Evolutionary conservation across 2,888 invertebrate genomes (phyloP), one percentile per base, ranked within the genome.

Genomic region (Tridacna crocea): DNA sequence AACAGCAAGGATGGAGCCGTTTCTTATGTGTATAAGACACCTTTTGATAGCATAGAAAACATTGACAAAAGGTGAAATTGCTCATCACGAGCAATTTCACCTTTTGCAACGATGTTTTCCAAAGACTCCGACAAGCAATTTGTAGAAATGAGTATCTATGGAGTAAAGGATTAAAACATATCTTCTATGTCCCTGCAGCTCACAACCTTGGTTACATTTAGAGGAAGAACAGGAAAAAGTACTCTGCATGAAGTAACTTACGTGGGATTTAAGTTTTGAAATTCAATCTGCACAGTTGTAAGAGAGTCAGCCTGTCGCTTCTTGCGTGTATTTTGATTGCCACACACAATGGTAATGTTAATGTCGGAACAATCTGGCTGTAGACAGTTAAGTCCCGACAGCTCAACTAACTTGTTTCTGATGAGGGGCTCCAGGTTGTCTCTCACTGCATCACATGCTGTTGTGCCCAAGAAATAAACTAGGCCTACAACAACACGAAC

Each of bases 341-440:
- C 72, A 81, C 89, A 89, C 12, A 12, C 73, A 15, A 90, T 83
- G 0, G 26, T 60, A 24, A 89, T 80, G 24, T 15, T 26, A n/a
- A 90, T 74, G 79, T 6, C 61, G 4, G 13, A 3, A 22, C 61
- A 61, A 24, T 13, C 61, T 22, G 19, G n/a, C 22, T 61, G 61
- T 13, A 19, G 15, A 22, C 61, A 61, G 6, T 1, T 19, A 10
- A 19, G 19, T 3, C 55, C 55, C n/a, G 11, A 55, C 65, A 87
- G 63, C 6, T 60, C 26, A 8, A n/a, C 36, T 0, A 85, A 75
- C 51, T 51, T 60, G 27, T 79, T 51, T 1, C 22, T 13, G 3
- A 84, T 68, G 26, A 79, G 74, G 3, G 12, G 13, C 3, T 51
- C 27, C 1, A 89, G 27, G 10, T 84, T 58, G 8, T n/a, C 70